Evolutionary conservation across 2,797 vertebrate genomes (phyloP).

Genomic region (Carduelis carduelis): DNA sequence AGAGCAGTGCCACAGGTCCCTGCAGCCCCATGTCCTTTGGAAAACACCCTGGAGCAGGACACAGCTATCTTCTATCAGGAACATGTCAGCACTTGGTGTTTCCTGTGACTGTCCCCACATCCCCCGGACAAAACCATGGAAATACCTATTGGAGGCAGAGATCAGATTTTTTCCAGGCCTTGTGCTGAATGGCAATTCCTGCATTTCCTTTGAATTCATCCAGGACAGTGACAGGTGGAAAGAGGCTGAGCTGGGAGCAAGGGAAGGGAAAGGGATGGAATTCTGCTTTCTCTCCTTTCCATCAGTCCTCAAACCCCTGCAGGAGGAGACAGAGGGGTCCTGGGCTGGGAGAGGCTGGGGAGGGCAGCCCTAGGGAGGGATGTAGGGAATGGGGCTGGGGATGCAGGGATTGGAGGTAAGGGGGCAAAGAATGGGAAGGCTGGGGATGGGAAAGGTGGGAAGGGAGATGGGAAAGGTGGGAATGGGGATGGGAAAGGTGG

Average conservation of each 20-base stretch:
- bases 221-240: background rate
- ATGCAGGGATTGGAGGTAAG: background rate
- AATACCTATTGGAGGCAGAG: background rate
- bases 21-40: background rate
- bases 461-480: background rate
- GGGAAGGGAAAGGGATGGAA: background rate
- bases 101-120: background rate
- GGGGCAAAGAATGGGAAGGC: too few species aligned
- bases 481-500: background rate
- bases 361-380: accelerated
- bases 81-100: background rate
- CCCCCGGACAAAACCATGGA: background rate
- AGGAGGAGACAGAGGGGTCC: background rate
- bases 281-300: background rate
- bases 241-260: background rate
- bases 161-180: background rate
- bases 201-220: background rate
- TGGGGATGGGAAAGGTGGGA: background rate
- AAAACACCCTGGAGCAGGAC: background rate
- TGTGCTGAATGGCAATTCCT: background rate
- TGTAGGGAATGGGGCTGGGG: background rate
- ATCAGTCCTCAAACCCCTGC: background rate
- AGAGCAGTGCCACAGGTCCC: background rate
- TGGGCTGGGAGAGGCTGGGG: background rate
- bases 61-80: background rate